Evolutionary conservation across 2,888 invertebrate genomes (phyloP).

Genomic region (Drosophila pseudotalamancana): DNA sequence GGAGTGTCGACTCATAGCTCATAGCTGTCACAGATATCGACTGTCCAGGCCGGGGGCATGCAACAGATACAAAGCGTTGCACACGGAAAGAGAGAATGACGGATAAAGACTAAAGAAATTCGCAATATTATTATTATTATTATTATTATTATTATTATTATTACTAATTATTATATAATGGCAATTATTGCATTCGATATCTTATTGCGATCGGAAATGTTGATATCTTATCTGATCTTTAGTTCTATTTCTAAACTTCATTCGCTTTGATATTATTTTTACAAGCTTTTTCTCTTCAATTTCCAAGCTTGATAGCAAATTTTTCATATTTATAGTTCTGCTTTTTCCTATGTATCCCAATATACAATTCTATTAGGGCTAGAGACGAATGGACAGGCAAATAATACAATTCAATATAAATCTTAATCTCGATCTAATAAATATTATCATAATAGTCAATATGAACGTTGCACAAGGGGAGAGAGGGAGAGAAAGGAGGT

Average conservation of each 20-base stretch:
- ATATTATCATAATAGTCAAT: too few relatives aligned
- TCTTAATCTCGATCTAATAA: too few relatives aligned
- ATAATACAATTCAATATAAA: too few relatives aligned
- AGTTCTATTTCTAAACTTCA: constrained; percentile 16
- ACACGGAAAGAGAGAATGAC: constrained; percentile 37
- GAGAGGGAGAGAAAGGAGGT: too few relatives aligned
- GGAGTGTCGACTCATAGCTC: constrained; percentile 47
- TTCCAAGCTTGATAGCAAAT: neutral
- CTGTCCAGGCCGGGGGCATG: constrained; percentile 42
- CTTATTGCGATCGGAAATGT: neutral
- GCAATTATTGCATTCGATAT: constrained; percentile 6
- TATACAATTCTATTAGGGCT: too few relatives aligned
- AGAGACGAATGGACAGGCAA: too few relatives aligned
- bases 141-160: neutral
- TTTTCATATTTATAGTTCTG: neutral
- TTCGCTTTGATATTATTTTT: neutral
- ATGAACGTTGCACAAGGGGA: too few relatives aligned
- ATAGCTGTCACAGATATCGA: constrained; percentile 64
- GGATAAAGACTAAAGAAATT: too few relatives aligned
- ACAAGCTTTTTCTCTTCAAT: constrained; percentile 39
- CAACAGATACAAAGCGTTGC: constrained; percentile 53
- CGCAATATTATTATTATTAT: too few relatives aligned
- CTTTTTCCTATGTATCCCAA: too few relatives aligned
- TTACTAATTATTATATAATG: neutral
- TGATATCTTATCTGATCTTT: constrained; percentile 41